Evolutionary conservation across 2,888 invertebrate genomes (phyloP).

Genomic region (Trichacis sp.): DNA sequence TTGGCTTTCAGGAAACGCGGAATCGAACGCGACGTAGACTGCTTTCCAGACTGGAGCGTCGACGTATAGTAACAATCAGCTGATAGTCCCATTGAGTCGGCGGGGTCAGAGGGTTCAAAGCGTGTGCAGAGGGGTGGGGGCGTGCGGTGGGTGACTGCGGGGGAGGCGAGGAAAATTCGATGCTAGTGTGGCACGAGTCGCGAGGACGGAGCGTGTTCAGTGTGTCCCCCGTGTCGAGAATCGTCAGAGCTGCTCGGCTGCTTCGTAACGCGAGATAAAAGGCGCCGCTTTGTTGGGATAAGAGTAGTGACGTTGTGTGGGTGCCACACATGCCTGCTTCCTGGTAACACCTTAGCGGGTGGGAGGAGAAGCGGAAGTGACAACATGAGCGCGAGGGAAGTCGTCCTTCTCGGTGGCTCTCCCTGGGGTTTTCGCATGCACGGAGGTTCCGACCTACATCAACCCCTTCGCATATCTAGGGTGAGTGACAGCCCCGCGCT

Average conservation of each 20-base stretch:
- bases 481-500: slow-evolving; percentile 71
- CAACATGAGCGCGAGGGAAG: slow-evolving; percentile 79
- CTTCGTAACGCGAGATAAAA: slow-evolving; percentile 5
- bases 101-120: slow-evolving; percentile 32
- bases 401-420: slow-evolving; percentile 83
- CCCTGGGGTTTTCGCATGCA: slow-evolving; percentile 93
- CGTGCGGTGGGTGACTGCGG: slow-evolving; percentile 42
- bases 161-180: slow-evolving; percentile 54
- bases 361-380: slow-evolving; percentile 40
- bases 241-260: slow-evolving; percentile 8
- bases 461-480: slow-evolving; percentile 83
- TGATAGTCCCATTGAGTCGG: slow-evolving; percentile 32
- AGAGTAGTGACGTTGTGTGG: not conserved
- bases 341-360: slow-evolving; percentile 12
- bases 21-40: slow-evolving; percentile 19
- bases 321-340: slow-evolving; percentile 10
- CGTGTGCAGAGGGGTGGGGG: slow-evolving; percentile 32
- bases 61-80: slow-evolving; percentile 19
- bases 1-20: slow-evolving; percentile 17
- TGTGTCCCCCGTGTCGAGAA: slow-evolving; percentile 44
- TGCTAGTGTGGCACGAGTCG: slow-evolving; percentile 64
- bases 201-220: slow-evolving; percentile 45
- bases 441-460: slow-evolving; percentile 84
- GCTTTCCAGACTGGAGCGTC: too few species aligned
- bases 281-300: slow-evolving; percentile 6